phyloP scores from a whole-genome alignment of 1,140 invertebrate genomes.

The Orchestia grillus region DNA sequence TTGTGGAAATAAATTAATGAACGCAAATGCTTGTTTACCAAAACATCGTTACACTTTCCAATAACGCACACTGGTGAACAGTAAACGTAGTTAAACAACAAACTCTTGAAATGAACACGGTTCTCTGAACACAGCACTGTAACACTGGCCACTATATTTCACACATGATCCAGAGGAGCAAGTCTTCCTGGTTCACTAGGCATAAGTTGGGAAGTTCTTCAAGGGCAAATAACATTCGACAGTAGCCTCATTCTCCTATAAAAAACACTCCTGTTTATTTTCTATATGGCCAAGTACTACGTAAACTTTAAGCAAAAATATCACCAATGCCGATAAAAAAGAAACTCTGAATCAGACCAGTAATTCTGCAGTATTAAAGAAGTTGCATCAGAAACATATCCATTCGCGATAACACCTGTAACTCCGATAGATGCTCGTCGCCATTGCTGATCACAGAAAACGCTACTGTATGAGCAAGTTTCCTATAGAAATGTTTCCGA shows the following conservation, averaged over 20 bases:
- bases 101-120: neutral
- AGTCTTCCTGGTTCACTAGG: slow-evolving; percentile 55
- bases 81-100: neutral
- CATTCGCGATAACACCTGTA: slow-evolving; percentile 36
- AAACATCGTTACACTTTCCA: neutral
- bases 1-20: neutral
- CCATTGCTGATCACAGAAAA: slow-evolving; percentile 39
- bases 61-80: neutral
- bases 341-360: neutral
- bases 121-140: neutral
- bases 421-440: neutral
- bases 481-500: neutral
- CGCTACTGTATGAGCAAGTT: neutral
- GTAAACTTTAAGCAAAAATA: neutral
- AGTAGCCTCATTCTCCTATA: neutral
- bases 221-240: slow-evolving; percentile 34
- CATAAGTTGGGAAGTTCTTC: slow-evolving; percentile 45
- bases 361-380: neutral
- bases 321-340: neutral
- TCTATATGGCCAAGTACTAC: neutral
- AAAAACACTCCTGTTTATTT: neutral
- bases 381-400: neutral
- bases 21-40: neutral
- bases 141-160: neutral
- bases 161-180: too few relatives aligned